Conservation (phyloP, 2,797 vertebrate genomes). For the Cossypha dichroa region DNA sequence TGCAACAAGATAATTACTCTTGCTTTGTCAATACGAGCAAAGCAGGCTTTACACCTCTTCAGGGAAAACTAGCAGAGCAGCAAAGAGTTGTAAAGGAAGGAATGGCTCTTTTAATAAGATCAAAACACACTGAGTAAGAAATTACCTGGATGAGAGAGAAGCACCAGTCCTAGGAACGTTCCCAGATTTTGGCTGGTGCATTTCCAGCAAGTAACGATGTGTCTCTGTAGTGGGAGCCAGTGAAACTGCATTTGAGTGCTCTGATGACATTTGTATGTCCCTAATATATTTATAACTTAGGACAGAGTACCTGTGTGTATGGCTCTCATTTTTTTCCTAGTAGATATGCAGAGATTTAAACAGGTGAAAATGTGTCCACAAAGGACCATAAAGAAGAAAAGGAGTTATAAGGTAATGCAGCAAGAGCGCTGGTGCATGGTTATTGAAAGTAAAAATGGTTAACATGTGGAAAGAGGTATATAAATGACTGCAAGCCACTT, state of each 20-base stretch:
- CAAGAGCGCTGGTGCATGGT: conserved; percentile 62
- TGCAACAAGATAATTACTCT: background rate
- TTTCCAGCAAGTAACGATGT: background rate
- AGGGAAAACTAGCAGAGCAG: background rate
- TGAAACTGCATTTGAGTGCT: background rate
- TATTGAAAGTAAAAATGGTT: conserved; percentile 69
- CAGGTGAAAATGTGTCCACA: conserved; percentile 64
- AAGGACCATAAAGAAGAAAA: conserved; percentile 67
- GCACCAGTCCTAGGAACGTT: background rate
- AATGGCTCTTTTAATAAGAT: background rate
- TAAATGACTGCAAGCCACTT: conserved; percentile 64
- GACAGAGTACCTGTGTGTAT: background rate
- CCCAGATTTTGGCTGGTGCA: background rate
- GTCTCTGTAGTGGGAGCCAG: background rate
- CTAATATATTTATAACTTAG: conserved; percentile 34
- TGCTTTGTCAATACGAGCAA: background rate
- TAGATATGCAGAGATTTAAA: conserved; percentile 54
- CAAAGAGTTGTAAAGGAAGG: background rate
- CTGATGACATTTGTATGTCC: conserved; percentile 42
- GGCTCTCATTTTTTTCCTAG: background rate
- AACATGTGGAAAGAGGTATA: conserved; percentile 67
- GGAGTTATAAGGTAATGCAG: conserved; percentile 69
- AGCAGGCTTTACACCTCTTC: background rate
- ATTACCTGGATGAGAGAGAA: background rate
- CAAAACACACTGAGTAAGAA: background rate